A percentile compares a stretch with the other conserved stretches of the same genome.
Conservation (phyloP, 2,797 vertebrate species). For the Micromesistius poutassou region DNA sequence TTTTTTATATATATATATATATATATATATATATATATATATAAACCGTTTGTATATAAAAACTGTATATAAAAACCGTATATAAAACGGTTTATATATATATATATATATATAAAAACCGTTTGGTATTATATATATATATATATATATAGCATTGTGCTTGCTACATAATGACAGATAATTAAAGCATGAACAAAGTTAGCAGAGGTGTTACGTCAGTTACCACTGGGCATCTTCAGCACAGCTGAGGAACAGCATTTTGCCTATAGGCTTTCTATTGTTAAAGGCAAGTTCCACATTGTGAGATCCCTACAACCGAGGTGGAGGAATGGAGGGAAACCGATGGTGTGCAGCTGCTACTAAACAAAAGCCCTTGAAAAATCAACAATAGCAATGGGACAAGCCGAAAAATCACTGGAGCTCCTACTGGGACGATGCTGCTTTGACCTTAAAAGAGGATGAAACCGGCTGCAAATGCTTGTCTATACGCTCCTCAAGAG, state of each 20-base stretch:
- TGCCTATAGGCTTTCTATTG: background rate
- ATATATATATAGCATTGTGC: background rate
- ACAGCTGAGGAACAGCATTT: background rate
- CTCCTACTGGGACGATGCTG: background rate
- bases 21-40: too few relatives aligned
- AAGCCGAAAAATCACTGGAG: background rate
- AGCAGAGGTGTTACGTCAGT: background rate
- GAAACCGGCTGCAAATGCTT: background rate
- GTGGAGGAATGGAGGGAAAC: background rate
- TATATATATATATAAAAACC: too few relatives aligned
- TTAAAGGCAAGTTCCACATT: background rate
- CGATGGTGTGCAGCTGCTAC: background rate
- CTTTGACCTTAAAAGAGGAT: slow-evolving; percentile 7
- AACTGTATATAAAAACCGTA: too few relatives aligned
- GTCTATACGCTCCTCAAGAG: background rate
- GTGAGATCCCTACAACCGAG: background rate
- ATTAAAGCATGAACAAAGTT: background rate
- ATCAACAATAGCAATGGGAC: background rate
- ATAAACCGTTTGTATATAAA: too few relatives aligned
- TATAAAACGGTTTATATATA: too few relatives aligned
- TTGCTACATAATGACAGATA: background rate
- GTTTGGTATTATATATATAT: too few relatives aligned
- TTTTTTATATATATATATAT: background rate
- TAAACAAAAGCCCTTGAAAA: slow-evolving; percentile 5
- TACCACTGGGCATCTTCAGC: background rate